These are phyloP conservation scores for Forbesichthys agassizii DNA, from an alignment of 2,113 vertebrate species.

Conservation along the genomic window DNA sequence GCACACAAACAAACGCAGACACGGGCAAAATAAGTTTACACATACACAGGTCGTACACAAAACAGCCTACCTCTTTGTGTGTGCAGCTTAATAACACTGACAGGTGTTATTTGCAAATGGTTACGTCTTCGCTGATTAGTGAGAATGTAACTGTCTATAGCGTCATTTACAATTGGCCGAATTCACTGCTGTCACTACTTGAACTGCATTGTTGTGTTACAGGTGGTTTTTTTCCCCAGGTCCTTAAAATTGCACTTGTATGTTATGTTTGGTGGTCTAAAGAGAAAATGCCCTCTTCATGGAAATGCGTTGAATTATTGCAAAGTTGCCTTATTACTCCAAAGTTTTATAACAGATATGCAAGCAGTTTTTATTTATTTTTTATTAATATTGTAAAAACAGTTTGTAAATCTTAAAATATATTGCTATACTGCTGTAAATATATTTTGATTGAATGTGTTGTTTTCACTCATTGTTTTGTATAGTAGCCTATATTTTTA, in stretches of 20 bases:
- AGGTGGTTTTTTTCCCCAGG: not conserved
- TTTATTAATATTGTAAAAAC: constrained; percentile 22
- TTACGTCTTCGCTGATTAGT: constrained; percentile 1
- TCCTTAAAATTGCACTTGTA: constrained; percentile 17
- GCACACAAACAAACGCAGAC: constrained; percentile 5
- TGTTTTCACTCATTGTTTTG: not conserved
- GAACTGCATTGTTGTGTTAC: not conserved
- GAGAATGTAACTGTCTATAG: not conserved
- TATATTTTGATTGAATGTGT: constrained; percentile 8
- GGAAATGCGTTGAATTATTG: constrained; percentile 6
- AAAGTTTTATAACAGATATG: constrained; percentile 45
- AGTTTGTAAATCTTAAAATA: constrained; percentile 17
- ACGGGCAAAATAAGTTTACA: constrained; percentile 1
- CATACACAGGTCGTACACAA: not conserved
- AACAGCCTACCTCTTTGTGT: constrained; percentile 43
- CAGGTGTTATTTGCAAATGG: not conserved
- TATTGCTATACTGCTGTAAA: constrained; percentile 16
- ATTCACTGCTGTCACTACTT: not conserved
- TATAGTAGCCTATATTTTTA: constrained; percentile 47
- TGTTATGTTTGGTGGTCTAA: not conserved
- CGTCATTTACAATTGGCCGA: constrained; percentile 1
- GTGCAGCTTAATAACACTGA: not conserved
- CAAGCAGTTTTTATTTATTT: constrained; percentile 35
- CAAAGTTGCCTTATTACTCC: constrained; percentile 10
- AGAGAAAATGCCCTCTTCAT: constrained; percentile 13